A percentile compares a stretch with the other conserved stretches of the same genome.
Conservation (phyloP, 2,113 vertebrate genomes). For the Scytalopus superciliaris region DNA sequence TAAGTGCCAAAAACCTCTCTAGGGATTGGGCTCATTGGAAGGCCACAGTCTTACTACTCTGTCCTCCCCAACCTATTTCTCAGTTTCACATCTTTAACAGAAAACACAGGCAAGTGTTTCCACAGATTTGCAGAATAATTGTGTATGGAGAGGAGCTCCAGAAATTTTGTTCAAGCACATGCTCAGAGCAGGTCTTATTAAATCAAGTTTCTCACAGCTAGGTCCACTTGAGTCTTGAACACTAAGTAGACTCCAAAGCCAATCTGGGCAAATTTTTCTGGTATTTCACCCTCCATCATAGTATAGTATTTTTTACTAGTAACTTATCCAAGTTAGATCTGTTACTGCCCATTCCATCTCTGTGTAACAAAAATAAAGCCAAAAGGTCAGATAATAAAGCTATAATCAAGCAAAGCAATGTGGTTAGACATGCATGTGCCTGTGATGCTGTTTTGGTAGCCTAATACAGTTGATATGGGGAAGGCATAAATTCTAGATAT, state of each 20-base stretch:
- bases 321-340: not conserved
- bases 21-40: not conserved
- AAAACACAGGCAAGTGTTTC: not conserved
- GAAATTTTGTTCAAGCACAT: not conserved
- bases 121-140: not conserved
- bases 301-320: not conserved
- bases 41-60: not conserved
- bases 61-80: not conserved
- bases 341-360: not conserved
- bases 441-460: not conserved
- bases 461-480: not conserved
- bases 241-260: not conserved
- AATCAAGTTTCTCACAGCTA: not conserved
- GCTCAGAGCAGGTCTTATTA: not conserved
- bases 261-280: not conserved
- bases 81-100: not conserved
- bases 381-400: not conserved
- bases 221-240: not conserved
- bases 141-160: not conserved
- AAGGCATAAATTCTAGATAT: not conserved
- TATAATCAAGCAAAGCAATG: not conserved
- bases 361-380: not conserved
- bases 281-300: not conserved
- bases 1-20: not conserved
- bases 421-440: not conserved